Percentiles rank a stretch among this genome's conserved stretches.
These are phyloP conservation scores for Kradibia gibbosae DNA, from an alignment of 1,140 invertebrate species.

Conservation along the genomic window DNA sequence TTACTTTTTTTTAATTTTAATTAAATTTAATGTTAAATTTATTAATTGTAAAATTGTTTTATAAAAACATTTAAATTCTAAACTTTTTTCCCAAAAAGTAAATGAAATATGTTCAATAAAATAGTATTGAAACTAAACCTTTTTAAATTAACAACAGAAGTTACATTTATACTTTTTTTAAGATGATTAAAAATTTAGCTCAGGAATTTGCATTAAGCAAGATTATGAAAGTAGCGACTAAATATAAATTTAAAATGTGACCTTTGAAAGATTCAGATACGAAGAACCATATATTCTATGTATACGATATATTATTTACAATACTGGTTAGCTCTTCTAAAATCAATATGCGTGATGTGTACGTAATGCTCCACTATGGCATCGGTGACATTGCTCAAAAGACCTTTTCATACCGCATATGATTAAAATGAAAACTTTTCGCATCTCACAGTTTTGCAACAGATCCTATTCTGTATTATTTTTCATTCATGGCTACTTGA, in stretches of 20 bases:
- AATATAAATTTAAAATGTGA: background rate
- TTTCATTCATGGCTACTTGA: background rate
- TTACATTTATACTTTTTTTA: background rate
- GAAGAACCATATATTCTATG: background rate
- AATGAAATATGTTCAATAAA: background rate
- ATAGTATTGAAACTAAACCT: background rate
- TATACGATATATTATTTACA: background rate
- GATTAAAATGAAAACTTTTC: slow-evolving; percentile 1
- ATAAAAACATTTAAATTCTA: too few species aligned
- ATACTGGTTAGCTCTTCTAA: background rate
- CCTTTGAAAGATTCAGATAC: background rate
- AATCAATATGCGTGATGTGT: background rate
- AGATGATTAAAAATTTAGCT: background rate
- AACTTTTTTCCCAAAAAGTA: background rate
- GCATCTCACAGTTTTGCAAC: background rate
- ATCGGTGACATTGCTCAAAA: background rate
- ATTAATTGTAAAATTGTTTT: too few species aligned
- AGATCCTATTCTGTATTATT: background rate
- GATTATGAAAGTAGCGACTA: background rate
- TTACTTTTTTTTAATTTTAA: too few species aligned
- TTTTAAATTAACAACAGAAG: background rate
- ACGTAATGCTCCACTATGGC: background rate
- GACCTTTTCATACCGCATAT: background rate
- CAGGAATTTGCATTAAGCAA: background rate
- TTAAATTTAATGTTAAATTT: too few species aligned